Base-by-base conservation (phyloP, 1,140 invertebrate genomes). In the Calycopis cecrops region DNA sequence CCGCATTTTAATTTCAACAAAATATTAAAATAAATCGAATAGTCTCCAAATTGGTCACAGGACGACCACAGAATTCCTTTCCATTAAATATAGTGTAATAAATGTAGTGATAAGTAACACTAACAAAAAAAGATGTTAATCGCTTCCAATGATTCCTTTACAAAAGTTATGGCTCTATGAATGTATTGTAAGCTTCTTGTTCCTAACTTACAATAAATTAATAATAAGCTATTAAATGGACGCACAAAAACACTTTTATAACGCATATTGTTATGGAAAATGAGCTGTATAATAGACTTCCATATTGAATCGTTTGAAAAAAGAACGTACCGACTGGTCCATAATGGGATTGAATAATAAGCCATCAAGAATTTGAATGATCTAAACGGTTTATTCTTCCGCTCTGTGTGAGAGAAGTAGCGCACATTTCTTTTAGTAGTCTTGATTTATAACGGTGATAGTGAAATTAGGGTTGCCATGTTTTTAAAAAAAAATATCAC, bases 341-440 rank as follows among this genome's bases (percentile, higher is more conserved):
- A 73, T 82, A 84, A 85, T 74, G 73, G 71, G 71, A 73, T 79
- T 78, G 76, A 85, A 85, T 84, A 85, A 85, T 81, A 76, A 80
- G 69, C 76, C 61, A 73, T 85, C 76, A 80, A 82, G 74, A 73
- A 74, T 78, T 82, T 76, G 74, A 83, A 80, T 76, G 78, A 71
- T 76, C 66, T 69, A 73, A 79, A 74, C 67, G 68, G 71, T 72
- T 76, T 69, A 74, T 84, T 83, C 77, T 81, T 74, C 71, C 72
- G 70, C 62, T 65, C 59, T 69, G 65, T 69, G 69, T 73, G 68
- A 71, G 57, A 67, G 67, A 59, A 61, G 71, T 76, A 73, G 63
- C 60, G 66, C 59, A 59, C 56, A 57, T 63, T 67, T 71, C 62
- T 68, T 69, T 76, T 67, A 63, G 69, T 68, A 62, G 64, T 52